Base-by-base conservation (phyloP, 2,888 invertebrate species). In the Epistrophe eligans region DNA sequence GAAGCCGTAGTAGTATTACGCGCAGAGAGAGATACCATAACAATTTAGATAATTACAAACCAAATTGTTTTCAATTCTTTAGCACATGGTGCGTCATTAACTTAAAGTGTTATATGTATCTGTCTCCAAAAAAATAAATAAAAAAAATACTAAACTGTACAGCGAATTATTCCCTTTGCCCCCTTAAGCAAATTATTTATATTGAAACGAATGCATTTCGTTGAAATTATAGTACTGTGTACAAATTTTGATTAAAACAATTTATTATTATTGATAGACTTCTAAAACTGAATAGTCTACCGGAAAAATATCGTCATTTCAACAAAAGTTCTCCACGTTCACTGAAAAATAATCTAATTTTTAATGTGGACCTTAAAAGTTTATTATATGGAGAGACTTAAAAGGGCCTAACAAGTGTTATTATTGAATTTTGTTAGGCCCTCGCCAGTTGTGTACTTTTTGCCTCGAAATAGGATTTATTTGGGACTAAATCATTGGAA, bases 121-220 rank as follows among this genome's bases (percentile, higher is more conserved):
- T 81, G 57, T 32, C 40, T 77, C 66, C 43, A 66, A 79, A 66
- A 66, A 32, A 11, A 58, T 60, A 38, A 8, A 40, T 9, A 66
- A 32, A 11, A 58, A 67, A 38, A 8, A 40, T 9, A 28, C 17
- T 35, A 24, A 24, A 24, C 50, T n/a, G 24, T n/a, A 43, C 43
- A 62, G n/a, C 43, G 43, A 62, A 43, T 40, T 62, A 43, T 62
- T 66, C 10, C 32, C 32, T 66, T 66, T 67, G 50, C 45, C 32
- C 15, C 40, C 58, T 50, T 70, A 67, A 60, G 52, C 60, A 74
- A 74, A 80, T 74, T 43, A 62, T 50, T 60, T 74, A 57, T 67
- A 15, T 9, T 8, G 9, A 67, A 45, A 55, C 55, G 72, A 72
- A 72, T 85, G 84, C 81, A 85, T 43, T 84, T 84, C 45, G 73